Evolutionary conservation across 2,113 vertebrate species (phyloP).

Genomic region (Romanogobio albipinnatus): DNA sequence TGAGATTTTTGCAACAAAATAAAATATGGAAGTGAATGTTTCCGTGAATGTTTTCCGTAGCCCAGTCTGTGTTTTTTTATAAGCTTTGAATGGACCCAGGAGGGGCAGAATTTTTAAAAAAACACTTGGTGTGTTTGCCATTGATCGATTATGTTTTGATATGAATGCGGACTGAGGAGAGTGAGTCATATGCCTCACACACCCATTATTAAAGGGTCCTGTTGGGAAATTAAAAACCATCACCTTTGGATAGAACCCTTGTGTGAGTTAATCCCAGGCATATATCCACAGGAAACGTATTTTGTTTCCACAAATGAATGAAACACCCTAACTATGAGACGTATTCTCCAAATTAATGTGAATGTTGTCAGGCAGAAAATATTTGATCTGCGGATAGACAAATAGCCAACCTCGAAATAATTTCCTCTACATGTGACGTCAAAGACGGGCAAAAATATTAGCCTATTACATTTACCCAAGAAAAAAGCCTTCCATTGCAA

Average conservation of each 20-base stretch:
- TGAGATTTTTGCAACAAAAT: neutral
- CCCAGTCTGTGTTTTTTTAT: constrained; percentile 5
- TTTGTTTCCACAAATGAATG: constrained; percentile 26
- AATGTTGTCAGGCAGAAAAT: constrained; percentile 37
- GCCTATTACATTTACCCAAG: constrained; percentile 27
- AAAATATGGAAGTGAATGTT: neutral
- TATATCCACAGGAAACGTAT: neutral
- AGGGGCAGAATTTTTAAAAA: neutral
- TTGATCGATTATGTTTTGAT: constrained; percentile 22
- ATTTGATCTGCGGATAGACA: constrained; percentile 44
- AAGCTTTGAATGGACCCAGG: neutral
- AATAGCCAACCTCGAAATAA: constrained; percentile 41
- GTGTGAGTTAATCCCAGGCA: constrained; percentile 12
- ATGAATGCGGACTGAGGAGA: constrained; percentile 7
- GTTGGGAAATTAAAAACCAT: constrained; percentile 48
- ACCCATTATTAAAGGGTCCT: constrained; percentile 2
- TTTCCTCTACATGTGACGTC: constrained; percentile 31
- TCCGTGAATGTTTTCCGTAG: neutral
- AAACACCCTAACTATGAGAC: neutral
- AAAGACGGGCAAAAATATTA: constrained; percentile 38
- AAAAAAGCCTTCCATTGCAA: constrained; percentile 21
- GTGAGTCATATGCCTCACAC: constrained; percentile 22
- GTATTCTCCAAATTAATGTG: constrained; percentile 21
- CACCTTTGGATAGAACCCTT: constrained; percentile 3
- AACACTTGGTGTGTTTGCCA: constrained; percentile 19